Percentiles rank a stretch among this genome's conserved stretches.
These are phyloP conservation scores for Phyllostomus discolor DNA, from an alignment of 2,113 vertebrate species.

Conservation along the genomic window DNA sequence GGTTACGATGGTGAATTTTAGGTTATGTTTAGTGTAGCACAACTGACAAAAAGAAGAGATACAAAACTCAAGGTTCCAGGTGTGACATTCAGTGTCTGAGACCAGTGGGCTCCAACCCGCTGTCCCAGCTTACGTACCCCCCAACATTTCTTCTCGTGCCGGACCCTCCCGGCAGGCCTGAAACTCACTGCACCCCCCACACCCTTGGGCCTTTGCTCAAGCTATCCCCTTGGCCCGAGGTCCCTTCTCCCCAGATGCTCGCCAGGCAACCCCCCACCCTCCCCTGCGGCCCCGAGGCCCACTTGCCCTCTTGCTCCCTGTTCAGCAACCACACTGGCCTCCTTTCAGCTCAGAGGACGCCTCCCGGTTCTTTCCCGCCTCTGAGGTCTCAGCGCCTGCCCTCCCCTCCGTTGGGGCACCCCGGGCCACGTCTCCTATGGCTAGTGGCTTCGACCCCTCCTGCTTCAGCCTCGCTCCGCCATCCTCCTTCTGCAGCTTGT, in stretches of 20 bases:
- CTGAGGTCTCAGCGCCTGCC: rapidly evolving
- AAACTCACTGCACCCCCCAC: neutral
- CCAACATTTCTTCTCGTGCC: neutral
- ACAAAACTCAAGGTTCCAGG: neutral
- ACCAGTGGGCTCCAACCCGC: neutral
- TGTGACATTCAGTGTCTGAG: neutral
- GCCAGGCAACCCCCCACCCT: neutral
- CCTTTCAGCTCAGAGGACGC: neutral
- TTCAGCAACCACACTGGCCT: neutral
- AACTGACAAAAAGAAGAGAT: neutral
- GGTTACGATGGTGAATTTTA: neutral
- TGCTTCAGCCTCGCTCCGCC: neutral
- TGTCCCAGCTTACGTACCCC: neutral
- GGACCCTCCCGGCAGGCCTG: neutral
- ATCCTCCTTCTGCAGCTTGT: neutral
- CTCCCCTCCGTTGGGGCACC: neutral
- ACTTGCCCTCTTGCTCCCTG: neutral
- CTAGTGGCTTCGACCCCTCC: neutral
- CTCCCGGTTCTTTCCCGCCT: neutral
- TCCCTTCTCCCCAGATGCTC: neutral
- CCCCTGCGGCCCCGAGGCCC: neutral
- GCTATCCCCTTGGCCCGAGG: neutral
- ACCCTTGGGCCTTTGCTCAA: neutral
- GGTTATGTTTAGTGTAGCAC: neutral
- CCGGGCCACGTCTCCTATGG: neutral